Evolutionary conservation across 2,888 invertebrate genomes (phyloP), one percentile per base, ranked within the genome.

Genomic region (Lasioglossum figueresi): DNA sequence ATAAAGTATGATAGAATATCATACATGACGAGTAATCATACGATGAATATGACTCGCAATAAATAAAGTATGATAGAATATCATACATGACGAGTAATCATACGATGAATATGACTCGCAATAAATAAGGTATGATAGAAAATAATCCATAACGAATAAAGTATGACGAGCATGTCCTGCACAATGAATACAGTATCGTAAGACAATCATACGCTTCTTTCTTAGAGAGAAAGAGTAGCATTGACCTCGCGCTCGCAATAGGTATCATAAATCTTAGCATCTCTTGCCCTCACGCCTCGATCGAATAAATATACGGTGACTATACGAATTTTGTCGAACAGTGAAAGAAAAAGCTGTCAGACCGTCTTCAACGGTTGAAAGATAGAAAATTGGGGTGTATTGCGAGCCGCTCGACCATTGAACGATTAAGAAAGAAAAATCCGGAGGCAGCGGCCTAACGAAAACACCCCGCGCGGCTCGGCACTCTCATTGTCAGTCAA

Each of bases 401-500:
- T 2, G 56, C 4, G 56, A 3, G 0, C 14, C 12, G n/a, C n/a
- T 4, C 10, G 56, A 14, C 27, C 27, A 59, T 27, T 27, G 5
- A n/a, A 8, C 10, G 4, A 59, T 27, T 27, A 59, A 27, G 27
- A 56, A 59, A 27, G 5, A 59, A 27, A 59, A 48, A 19, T 48
- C 48, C 48, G 48, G 48, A 6, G 48, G 52, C 23, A 52, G 10
- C 52, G 14, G 14, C 16, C 66, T 14, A 31, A 34, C 34, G 66
- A 66, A 34, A 66, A 66, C 66, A 34, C 31, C 27, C 6, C 63
- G 63, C 14, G 63, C 27, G 31, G 27, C 8, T 16, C 31, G 1
- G 31, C 6, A 40, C 16, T n/a, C 56, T 14, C 74, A 37, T 68
- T 68, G 34, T 68, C 66, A 68, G 66, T 68, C 52, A 74, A 56